Evolutionary conservation across 2,888 invertebrate species (phyloP), one percentile per base, ranked within the genome.

Genomic region (Leucania comma): DNA sequence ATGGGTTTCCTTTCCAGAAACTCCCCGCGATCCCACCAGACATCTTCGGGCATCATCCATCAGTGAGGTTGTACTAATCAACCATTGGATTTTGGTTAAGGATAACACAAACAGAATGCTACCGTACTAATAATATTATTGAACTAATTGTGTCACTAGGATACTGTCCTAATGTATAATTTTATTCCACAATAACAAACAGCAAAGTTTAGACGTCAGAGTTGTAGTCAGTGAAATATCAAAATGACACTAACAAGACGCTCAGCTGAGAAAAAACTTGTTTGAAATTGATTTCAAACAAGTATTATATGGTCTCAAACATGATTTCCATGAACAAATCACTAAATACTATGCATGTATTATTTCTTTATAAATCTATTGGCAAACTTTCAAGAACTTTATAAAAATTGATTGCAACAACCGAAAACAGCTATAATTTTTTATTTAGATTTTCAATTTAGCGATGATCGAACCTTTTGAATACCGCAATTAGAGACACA

Each of bases 171-270:
- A 9, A 54, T 54, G 17, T n/a, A 32, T 26, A 1, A 12, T 62
- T 29, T 14, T 32, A 51, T 53, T 51, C 22, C 0, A 22, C 8
- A 38, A 74, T 8, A 0, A 56, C 3, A 58, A 22, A 54, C 42
- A 22, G 22, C 59, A 60, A 59, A 50, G n/a, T n/a, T n/a, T n/a
- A n/a, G 38, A 76, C 69, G 56, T 73, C 59, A 68, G 42, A 56
- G 48, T 20, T 42, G 46, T 73, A 54, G 54, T 26, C 68, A 56
- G 50, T 60, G 50, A 76, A 77, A 26, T 50, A 42, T 42, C 48
- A 61, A 51, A 56, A 50, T 57, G 17, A 50, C 48, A 75, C 10
- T 48, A 46, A 51, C 38, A 50, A 35, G n/a, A 32, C 8, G n/a
- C 14, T 42, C 10, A 24, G 12, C 68, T 4, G 29, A 26, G 22